Percentiles rank a stretch among this genome's conserved stretches.
Conservation (phyloP, 2,888 invertebrate genomes). For the Ariolimax columbianus region DNA sequence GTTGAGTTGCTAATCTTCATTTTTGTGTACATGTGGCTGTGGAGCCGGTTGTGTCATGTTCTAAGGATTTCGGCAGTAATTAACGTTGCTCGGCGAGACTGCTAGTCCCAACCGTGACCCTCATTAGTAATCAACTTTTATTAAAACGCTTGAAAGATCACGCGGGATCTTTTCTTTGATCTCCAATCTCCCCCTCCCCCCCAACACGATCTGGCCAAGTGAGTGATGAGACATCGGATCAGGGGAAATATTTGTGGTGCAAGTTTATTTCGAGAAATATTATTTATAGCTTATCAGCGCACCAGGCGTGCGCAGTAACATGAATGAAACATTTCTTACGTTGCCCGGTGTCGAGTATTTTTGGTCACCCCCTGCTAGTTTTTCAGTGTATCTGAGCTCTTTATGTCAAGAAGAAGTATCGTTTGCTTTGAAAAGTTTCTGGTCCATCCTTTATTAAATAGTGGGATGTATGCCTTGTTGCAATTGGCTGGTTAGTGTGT, state of each 20-base stretch:
- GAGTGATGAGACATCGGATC: not conserved
- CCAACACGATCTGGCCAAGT: too few relatives aligned
- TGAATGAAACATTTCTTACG: not conserved
- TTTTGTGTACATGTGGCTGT: too few relatives aligned
- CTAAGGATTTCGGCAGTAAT: too few relatives aligned
- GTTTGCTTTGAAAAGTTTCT: not conserved
- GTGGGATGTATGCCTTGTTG: not conserved
- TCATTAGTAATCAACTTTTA: too few relatives aligned
- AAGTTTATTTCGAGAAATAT: not conserved
- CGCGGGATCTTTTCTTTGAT: not conserved
- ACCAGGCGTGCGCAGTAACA: too few relatives aligned
- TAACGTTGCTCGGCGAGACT: too few relatives aligned
- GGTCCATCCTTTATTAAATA: not conserved
- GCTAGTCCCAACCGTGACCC: too few relatives aligned
- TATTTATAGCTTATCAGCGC: not conserved
- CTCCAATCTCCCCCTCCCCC: too few relatives aligned
- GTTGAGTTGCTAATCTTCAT: too few relatives aligned
- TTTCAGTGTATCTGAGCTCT: not conserved
- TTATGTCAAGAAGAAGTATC: not conserved
- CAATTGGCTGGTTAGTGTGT: too few relatives aligned
- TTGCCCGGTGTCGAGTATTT: not conserved
- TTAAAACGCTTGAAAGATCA: not conserved
- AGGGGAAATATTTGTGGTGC: not conserved
- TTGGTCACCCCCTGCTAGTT: not conserved
- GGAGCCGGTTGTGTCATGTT: too few relatives aligned